Evolutionary conservation across 2,113 vertebrate species (phyloP), one percentile per base, ranked within the genome.

Genomic region (Tor tambroides): DNA sequence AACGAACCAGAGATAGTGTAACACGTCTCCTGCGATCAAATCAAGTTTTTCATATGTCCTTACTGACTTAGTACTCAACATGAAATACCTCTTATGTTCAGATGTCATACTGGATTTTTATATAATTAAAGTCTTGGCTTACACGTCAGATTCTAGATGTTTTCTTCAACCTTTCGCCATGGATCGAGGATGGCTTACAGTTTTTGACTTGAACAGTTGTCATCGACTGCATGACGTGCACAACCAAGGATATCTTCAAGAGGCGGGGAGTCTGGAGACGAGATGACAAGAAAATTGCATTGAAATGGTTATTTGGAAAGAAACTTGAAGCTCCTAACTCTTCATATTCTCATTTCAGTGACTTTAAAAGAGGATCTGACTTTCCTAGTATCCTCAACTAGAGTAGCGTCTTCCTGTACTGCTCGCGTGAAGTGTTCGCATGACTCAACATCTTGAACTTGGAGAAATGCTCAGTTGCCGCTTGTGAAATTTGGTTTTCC

Each of bases 381-480:
- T 87, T 41, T 12, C 43, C 19, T 32, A 69, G 77, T 7, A 19
- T 85, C 8, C 74, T 78, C 67, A 51, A 71, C 75, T 85, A 69
- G 79, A 21, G 38, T 89, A 77, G 83, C 9, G 83, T 91, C 89
- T 91, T 90, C 89, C 88, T 88, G 35, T 88, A 71, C 74, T 83
- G 75, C 41, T 86, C 51, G 76, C 71, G 38, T 26, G 51, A 72
- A 65, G 81, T 86, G 5, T 51, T 72, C 30, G 49, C n/a, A 23
- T 86, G 74, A 43, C 38, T 85, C 41, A 41, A 75, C 65, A 85
- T 56, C 77, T 87, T 75, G 21, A 86, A 59, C 63, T 59, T 26
- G 15, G 8, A 83, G n/a, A 38, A 49, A 28, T 46, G 67, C 7
- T 38, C 41, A 30, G 21, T 74, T 76, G 49, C 5, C 8, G 67